A percentile compares a stretch with the other conserved stretches of the same genome.
These are phyloP conservation scores for Bembecia ichneumoniformis DNA, from an alignment of 2,888 invertebrate genomes.

Conservation along the genomic window DNA sequence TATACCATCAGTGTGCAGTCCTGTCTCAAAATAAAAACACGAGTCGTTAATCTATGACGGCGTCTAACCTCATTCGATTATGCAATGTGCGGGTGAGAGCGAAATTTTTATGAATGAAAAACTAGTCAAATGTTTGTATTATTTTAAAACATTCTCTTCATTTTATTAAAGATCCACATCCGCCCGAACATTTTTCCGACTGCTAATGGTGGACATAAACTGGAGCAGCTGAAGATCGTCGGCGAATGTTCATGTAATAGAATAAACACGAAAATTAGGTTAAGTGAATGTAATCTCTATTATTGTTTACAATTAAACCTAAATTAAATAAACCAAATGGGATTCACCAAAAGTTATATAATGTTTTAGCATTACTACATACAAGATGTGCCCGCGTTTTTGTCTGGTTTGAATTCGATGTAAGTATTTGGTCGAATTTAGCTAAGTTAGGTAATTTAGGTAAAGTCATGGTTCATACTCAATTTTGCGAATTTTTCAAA, in stretches of 20 bases:
- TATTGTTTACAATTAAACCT: not conserved
- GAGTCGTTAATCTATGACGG: conserved; percentile 21
- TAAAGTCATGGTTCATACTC: too few species aligned
- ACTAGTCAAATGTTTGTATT: conserved; percentile 37
- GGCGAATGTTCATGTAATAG: not conserved
- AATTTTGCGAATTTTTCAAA: too few species aligned
- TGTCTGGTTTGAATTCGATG: too few species aligned
- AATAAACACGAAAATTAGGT: not conserved
- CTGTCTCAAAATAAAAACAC: too few species aligned
- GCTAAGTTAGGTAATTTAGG: too few species aligned
- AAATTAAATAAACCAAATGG: too few species aligned
- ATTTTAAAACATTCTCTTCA: conserved; percentile 31
- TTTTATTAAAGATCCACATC: conserved; percentile 49
- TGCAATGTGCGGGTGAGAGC: conserved; percentile 31
- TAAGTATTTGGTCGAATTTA: too few species aligned
- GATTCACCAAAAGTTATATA: too few species aligned
- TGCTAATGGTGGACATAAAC: conserved; percentile 23
- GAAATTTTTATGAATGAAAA: conserved; percentile 51
- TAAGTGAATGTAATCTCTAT: not conserved
- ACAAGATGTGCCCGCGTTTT: too few species aligned
- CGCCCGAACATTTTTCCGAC: conserved; percentile 28
- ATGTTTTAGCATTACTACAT: too few species aligned
- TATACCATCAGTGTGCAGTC: too few species aligned
- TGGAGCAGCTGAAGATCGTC: conserved; percentile 14
- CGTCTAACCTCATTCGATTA: conserved; percentile 46